Conservation (phyloP, 2,888 invertebrate genomes). For the Eucriotettix oculatus region DNA sequence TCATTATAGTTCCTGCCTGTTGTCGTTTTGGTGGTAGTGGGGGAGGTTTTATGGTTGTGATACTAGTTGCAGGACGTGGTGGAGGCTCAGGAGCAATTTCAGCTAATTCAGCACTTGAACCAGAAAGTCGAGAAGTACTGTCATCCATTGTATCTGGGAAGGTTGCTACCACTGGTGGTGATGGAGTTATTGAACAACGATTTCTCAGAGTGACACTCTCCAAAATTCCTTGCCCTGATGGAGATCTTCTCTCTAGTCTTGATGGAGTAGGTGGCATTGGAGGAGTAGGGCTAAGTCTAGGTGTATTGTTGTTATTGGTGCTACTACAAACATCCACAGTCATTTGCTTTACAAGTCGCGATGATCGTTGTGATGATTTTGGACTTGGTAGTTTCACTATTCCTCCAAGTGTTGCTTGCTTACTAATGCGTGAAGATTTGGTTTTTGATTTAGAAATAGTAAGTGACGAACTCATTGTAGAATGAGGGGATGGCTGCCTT, state of each 20-base stretch:
- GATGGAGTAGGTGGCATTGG: slow-evolving; percentile 11
- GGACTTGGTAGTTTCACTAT: slow-evolving; percentile 25
- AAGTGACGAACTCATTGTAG: not conserved
- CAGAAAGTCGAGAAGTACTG: slow-evolving; percentile 17
- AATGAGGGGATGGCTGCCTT: not conserved
- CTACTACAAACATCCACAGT: slow-evolving; percentile 15
- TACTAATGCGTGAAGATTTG: slow-evolving; percentile 5
- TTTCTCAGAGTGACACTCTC: slow-evolving; percentile 15
- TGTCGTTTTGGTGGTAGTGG: slow-evolving; percentile 58
- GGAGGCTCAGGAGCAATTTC: slow-evolving; percentile 44
- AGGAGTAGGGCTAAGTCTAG: slow-evolving; percentile 10
- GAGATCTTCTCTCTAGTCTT: slow-evolving; percentile 10
- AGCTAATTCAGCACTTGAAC: slow-evolving; percentile 22
- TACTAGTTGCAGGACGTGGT: slow-evolving; percentile 46
- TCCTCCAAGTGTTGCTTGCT: slow-evolving; percentile 9
- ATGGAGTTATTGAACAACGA: slow-evolving; percentile 8
- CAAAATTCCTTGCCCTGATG: slow-evolving; percentile 11
- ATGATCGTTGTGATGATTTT: slow-evolving; percentile 20
- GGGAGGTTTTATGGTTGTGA: slow-evolving; percentile 45
- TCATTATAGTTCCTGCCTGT: slow-evolving; percentile 34
- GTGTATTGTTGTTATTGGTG: slow-evolving; percentile 2
- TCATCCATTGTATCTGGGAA: slow-evolving; percentile 15
- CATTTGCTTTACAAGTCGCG: slow-evolving; percentile 15
- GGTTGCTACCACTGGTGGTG: slow-evolving; percentile 9
- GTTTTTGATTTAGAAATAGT: slow-evolving; percentile 7